These are phyloP conservation scores for Agonopterix subpropinquella DNA, from an alignment of 2,888 invertebrate species.

Conservation along the genomic window DNA sequence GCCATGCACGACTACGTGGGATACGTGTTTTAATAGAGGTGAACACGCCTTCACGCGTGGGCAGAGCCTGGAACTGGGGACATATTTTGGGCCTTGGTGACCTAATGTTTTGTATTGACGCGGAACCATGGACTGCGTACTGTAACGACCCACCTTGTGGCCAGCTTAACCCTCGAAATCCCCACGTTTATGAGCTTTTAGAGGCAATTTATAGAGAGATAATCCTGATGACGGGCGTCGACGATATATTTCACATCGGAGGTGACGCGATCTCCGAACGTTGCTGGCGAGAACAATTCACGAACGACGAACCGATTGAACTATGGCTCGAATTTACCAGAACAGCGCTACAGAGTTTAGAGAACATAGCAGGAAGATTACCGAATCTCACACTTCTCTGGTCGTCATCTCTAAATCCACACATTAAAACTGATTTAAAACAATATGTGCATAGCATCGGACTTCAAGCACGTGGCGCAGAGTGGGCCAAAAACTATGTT, in stretches of 20 bases:
- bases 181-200: slow-evolving; percentile 80
- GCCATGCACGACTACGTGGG: slow-evolving; percentile 86
- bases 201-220: slow-evolving; percentile 84
- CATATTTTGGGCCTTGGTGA: slow-evolving; percentile 79
- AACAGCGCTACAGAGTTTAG: slow-evolving; percentile 74
- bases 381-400: slow-evolving; percentile 47
- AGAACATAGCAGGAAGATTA: slow-evolving; percentile 61
- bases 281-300: slow-evolving; percentile 81
- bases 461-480: slow-evolving; percentile 77
- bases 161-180: slow-evolving; percentile 85
- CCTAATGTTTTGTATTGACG: slow-evolving; percentile 82
- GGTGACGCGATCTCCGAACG: slow-evolving; percentile 83
- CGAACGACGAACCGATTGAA: slow-evolving; percentile 78
- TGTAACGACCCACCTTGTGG: slow-evolving; percentile 89
- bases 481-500: slow-evolving; percentile 67
- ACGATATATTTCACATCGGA: slow-evolving; percentile 87
- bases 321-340: slow-evolving; percentile 84
- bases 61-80: slow-evolving; percentile 88
- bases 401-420: slow-evolving; percentile 36
- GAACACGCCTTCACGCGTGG: slow-evolving; percentile 90
- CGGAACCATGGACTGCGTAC: slow-evolving; percentile 81
- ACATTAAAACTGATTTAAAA: slow-evolving; percentile 37
- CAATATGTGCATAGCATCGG: slow-evolving; percentile 33
- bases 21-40: slow-evolving; percentile 91
- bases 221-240: slow-evolving; percentile 82